Conservation (phyloP, 2,888 invertebrate genomes). For the Thumatha senex region DNA sequence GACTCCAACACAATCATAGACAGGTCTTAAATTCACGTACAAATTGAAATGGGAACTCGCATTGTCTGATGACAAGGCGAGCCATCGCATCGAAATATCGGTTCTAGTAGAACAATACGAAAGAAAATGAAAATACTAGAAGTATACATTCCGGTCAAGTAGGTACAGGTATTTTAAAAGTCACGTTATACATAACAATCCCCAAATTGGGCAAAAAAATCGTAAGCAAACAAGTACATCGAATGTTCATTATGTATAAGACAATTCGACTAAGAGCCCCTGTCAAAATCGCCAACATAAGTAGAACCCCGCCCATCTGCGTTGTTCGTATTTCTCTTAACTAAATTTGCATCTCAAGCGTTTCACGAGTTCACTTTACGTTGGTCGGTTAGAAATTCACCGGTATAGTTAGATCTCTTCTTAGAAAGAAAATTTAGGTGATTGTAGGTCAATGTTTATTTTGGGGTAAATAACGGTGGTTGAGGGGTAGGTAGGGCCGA, state of each 20-base stretch:
- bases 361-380: slow-evolving; percentile 7
- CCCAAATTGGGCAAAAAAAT: not conserved
- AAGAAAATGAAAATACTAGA: no score
- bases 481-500: slow-evolving; percentile 48
- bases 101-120: no score
- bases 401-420: slow-evolving; percentile 51
- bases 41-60: no score
- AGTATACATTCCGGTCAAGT: no score
- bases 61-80: no score
- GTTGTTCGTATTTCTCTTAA: slow-evolving; percentile 5
- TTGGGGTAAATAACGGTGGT: slow-evolving; percentile 64
- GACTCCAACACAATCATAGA: no score
- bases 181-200: not conserved
- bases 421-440: slow-evolving; percentile 33
- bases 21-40: no score
- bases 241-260: slow-evolving; percentile 60
- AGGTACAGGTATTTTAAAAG: no score
- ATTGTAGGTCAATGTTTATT: slow-evolving; percentile 47
- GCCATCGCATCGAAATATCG: no score
- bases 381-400: slow-evolving; percentile 18
- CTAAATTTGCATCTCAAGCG: not conserved
- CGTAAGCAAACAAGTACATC: no score
- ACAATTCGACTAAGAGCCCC: slow-evolving; percentile 56
- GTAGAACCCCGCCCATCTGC: slow-evolving; percentile 26
- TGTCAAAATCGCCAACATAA: slow-evolving; percentile 44